Conservation (phyloP, 2,888 invertebrate species). For the Camponotus fellah region DNA sequence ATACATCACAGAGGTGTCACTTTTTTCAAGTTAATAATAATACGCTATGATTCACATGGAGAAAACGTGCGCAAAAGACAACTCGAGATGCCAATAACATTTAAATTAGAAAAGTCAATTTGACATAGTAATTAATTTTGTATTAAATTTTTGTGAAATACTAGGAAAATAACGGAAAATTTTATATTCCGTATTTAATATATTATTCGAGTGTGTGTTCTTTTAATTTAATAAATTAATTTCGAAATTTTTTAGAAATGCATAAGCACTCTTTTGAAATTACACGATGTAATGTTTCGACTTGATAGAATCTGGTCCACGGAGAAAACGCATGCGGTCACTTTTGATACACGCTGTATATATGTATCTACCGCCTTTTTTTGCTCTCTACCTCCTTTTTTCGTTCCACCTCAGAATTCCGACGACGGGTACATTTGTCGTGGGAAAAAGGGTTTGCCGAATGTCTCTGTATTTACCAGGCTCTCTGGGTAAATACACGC, state of each 20-base stretch:
- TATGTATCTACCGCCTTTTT: constrained; percentile 11
- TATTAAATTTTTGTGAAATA: not conserved
- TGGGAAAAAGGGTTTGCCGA: constrained; percentile 52
- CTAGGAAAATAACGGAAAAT: not conserved
- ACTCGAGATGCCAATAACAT: not conserved
- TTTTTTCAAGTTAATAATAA: not conserved
- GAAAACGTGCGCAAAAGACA: not conserved
- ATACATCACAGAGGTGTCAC: not conserved
- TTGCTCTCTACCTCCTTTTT: constrained; percentile 33
- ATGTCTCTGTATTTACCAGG: constrained; percentile 56
- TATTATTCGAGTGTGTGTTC: not conserved
- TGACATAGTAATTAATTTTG: not conserved
- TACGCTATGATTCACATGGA: not conserved
- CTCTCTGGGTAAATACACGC: constrained; percentile 46
- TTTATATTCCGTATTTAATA: not conserved
- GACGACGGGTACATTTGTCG: constrained; percentile 55
- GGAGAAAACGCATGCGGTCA: not conserved
- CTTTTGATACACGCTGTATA: constrained; percentile 35
- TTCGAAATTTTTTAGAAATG: not conserved
- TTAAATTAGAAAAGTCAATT: not conserved
- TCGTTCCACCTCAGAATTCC: constrained; percentile 52
- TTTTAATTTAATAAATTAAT: not conserved
- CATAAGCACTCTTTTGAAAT: not conserved
- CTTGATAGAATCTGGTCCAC: not conserved
- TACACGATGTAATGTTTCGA: not conserved